Base-by-base conservation (phyloP, 2,797 vertebrate species). In the Chelmon rostratus region DNA sequence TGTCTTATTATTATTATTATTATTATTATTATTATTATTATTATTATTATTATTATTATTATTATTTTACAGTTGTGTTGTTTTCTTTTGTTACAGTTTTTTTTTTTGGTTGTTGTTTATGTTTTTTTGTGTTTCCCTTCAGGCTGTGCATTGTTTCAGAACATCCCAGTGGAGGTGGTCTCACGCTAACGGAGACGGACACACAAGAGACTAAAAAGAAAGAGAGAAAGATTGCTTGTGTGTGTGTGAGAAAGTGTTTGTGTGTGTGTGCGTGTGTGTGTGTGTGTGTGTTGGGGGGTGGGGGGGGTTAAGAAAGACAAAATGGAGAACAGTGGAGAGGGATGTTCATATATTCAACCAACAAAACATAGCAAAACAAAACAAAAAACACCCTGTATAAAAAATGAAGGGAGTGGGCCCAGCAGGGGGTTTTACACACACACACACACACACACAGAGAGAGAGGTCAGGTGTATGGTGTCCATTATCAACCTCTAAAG, bases 81-180 rank as follows among this genome's bases (percentile, higher is more conserved):
- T 95, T 95, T 91, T 78, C 10, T 64, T 83, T 75, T 76, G 31
- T 76, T 73, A 8, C 9, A 40, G 2, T 85, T 89, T 84, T 78
- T 35, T 75, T 93, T 94, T 77, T 96, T 93, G 97, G 96, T 96
- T 91, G 54, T 89, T 79, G 68, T 91, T 93, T 86, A 86, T 93
- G 58, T 93, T 94, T 93, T 94, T 96, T 96, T 95, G 28, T 96
- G 93, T 96, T 98, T 97, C 96, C 92, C 97, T 97, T 97, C 96
- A 99, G 98, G 98, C 95, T 98, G 98, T 97, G 97, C 97, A 95
- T 98, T 98, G 95, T 99, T 98, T 99, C 97, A 98, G 96, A 99
- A 97, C 96, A 96, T 97, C 93, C 97, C 97, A 93, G 96, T 97
- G 96, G 98, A 97, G 96, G 96, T 96, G 96, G 96, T 97, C 94